Conservation (phyloP, 64 coral and sea anemone species). For the Pachyseris speciosa region DNA sequence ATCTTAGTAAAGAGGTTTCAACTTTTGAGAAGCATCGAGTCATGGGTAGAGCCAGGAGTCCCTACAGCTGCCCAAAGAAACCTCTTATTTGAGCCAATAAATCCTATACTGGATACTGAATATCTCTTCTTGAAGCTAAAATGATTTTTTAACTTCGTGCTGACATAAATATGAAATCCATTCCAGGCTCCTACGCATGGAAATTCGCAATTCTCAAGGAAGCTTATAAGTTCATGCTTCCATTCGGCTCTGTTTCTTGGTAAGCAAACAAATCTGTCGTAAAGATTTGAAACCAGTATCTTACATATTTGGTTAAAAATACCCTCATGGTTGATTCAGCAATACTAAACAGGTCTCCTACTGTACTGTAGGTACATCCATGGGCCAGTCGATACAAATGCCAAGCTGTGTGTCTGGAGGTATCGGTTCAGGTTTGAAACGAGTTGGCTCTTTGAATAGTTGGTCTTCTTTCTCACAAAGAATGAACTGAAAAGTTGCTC, state of each 20-base stretch:
- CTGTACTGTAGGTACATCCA: conserved; percentile 56
- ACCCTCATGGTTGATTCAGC: conserved; percentile 48
- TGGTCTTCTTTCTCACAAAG: conserved; percentile 56
- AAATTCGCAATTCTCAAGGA: conserved; percentile 52
- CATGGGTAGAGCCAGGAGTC: conserved; percentile 34
- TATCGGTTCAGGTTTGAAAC: conserved; percentile 65
- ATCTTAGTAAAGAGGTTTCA: background rate
- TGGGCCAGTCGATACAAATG: conserved; percentile 68
- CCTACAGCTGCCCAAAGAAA: conserved; percentile 45
- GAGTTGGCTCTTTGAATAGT: conserved; percentile 52
- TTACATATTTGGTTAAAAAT: conserved; percentile 64
- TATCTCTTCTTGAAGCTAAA: conserved; percentile 57
- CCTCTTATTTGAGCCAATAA: conserved; percentile 36
- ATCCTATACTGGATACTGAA: conserved; percentile 37
- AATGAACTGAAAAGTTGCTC: conserved; percentile 79
- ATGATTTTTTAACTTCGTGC: background rate
- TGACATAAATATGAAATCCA: background rate
- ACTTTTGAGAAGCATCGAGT: conserved; percentile 22
- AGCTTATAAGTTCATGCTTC: background rate
- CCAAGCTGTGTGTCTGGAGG: conserved; percentile 63
- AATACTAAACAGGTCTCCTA: conserved; percentile 64
- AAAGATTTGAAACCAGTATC: conserved; percentile 55
- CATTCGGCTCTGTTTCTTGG: conserved; percentile 41
- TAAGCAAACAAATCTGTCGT: conserved; percentile 45
- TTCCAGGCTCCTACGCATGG: conserved; percentile 42